phyloP scores from a whole-genome alignment of 2,888 invertebrate genomes.

The Erebia epiphron region DNA sequence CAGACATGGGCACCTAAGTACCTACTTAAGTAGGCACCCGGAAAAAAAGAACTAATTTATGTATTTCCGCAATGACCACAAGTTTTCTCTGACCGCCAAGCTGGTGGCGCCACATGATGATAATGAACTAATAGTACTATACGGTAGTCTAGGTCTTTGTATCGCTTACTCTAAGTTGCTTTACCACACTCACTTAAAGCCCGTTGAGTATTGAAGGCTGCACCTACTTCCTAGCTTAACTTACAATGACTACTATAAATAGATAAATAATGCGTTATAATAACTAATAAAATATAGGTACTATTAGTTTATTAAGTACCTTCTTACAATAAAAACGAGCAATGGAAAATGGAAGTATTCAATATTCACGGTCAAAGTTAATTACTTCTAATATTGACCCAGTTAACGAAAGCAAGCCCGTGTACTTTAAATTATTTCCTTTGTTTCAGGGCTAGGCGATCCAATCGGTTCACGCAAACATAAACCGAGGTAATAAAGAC shows the following conservation, averaged over 20 bases:
- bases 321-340: constrained; percentile 16
- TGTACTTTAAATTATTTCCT: constrained; percentile 40
- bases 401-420: constrained; percentile 30
- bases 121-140: too few species aligned
- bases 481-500: constrained; percentile 21
- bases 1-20: too few species aligned
- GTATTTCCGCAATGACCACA: too few species aligned
- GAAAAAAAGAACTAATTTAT: too few species aligned
- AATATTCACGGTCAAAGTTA: constrained; percentile 39
- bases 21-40: too few species aligned
- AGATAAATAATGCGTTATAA: too few species aligned
- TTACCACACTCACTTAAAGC: not conserved
- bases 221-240: not conserved
- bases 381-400: constrained; percentile 38
- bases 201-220: not conserved
- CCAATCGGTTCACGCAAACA: constrained; percentile 40
- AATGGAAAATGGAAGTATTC: constrained; percentile 6
- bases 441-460: constrained; percentile 51
- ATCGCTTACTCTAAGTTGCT: not conserved
- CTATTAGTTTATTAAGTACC: not conserved
- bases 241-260: not conserved
- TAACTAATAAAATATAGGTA: too few species aligned
- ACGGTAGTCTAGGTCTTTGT: too few species aligned
- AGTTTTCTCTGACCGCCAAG: too few species aligned
- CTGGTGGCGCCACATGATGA: too few species aligned